Evolutionary conservation across 2,113 vertebrate genomes (phyloP).

Genomic region (Ctenodactylus gundi): DNA sequence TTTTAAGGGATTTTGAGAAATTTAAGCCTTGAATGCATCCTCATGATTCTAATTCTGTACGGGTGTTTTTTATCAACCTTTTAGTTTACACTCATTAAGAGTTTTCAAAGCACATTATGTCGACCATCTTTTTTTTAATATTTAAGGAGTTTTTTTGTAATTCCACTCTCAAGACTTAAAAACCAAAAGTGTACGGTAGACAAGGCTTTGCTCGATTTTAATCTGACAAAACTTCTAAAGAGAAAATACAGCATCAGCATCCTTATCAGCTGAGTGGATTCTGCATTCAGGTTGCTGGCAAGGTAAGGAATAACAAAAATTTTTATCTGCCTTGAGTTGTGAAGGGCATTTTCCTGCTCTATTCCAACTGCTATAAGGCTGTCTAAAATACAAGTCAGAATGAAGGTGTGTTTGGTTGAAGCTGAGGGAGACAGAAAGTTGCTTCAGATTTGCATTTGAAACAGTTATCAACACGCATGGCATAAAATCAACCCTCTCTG

Average conservation of each 20-base stretch:
- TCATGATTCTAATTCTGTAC: not conserved
- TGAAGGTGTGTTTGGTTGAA: not conserved
- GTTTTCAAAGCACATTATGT: slow-evolving; percentile 1
- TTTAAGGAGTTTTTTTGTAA: not conserved
- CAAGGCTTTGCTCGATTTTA: not conserved
- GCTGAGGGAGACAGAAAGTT: slow-evolving; percentile 37
- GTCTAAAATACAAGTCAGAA: slow-evolving; percentile 30
- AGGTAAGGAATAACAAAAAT: slow-evolving; percentile 25
- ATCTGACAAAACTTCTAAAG: slow-evolving; percentile 62
- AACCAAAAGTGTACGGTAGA: not conserved
- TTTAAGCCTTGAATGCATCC: not conserved
- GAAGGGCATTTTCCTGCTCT: slow-evolving; percentile 48
- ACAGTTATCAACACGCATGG: not conserved
- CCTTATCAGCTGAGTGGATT: slow-evolving; percentile 35
- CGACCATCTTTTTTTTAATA: not conserved
- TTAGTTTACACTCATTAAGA: not conserved
- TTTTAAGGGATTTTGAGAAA: not conserved
- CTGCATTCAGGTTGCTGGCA: not conserved
- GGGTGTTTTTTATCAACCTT: not conserved
- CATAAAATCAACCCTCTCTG: not conserved
- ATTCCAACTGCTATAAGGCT: not conserved
- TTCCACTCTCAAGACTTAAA: not conserved
- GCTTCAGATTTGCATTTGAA: slow-evolving; percentile 41
- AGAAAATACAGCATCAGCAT: not conserved
- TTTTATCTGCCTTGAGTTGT: slow-evolving; percentile 42